Conservation (phyloP, 2,888 invertebrate genomes). For the Nephrotoma flavescens region DNA sequence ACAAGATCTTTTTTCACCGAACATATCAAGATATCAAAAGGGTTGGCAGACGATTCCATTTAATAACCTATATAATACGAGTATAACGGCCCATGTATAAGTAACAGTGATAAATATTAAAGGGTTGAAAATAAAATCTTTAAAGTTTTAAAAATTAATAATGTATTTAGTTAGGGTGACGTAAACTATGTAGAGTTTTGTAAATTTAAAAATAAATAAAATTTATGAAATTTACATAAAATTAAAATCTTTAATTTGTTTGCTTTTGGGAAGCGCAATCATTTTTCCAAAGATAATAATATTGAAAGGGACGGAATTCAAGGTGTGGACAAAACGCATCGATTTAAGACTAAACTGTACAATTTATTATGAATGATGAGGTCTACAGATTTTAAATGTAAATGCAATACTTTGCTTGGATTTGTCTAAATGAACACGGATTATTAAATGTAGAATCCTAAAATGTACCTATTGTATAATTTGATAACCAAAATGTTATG, state of each 20-base stretch:
- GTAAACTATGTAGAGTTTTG: neutral
- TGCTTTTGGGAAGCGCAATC: neutral
- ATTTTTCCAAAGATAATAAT: neutral
- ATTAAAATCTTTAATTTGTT: neutral
- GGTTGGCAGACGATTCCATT: neutral
- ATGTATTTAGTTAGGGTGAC: neutral
- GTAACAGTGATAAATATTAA: neutral
- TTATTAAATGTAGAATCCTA: too few species aligned
- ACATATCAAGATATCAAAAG: neutral
- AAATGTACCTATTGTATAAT: too few species aligned
- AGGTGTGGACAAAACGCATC: neutral
- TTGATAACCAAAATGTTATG: too few species aligned
- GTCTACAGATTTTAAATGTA: too few species aligned
- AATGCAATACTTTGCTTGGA: too few species aligned
- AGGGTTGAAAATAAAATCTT: neutral
- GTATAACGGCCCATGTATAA: too few species aligned
- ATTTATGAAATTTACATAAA: neutral
- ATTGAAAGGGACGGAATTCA: neutral
- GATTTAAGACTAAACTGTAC: too few species aligned
- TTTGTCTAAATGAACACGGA: too few species aligned
- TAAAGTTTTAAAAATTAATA: neutral
- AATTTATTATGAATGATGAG: too few species aligned
- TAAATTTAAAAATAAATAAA: neutral
- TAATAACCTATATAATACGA: neutral
- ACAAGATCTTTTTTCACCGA: neutral